Evolutionary conservation across 2,797 vertebrate genomes (phyloP).

Genomic region (Halcyon leucocephala): DNA sequence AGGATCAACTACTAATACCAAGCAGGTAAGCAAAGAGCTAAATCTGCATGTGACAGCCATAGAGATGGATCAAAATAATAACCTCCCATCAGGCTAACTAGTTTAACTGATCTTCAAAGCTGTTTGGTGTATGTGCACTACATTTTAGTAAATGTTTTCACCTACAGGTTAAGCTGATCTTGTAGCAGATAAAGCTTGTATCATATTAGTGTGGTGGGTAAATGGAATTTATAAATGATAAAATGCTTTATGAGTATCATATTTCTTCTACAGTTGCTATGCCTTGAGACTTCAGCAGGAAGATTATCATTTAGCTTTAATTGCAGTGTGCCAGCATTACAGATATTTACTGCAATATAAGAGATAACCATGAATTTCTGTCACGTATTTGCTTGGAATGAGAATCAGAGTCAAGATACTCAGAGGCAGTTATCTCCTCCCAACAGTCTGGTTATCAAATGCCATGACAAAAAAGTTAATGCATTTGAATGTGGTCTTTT

Average conservation of each 20-base stretch:
- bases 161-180: not conserved
- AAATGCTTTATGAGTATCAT: not conserved
- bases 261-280: not conserved
- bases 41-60: not conserved
- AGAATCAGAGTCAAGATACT: not conserved
- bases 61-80: not conserved
- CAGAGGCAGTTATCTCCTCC: not conserved
- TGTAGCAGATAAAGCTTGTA: not conserved
- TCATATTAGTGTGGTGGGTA: not conserved
- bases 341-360: not conserved
- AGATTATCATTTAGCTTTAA: not conserved
- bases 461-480: not conserved
- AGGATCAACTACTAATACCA: constrained; percentile 92
- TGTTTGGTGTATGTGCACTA: not conserved
- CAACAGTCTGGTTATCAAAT: not conserved
- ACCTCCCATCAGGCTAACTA: not conserved
- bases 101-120: not conserved
- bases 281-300: not conserved
- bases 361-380: not conserved
- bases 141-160: not conserved
- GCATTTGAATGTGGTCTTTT: not conserved
- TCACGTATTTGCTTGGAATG: not conserved
- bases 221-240: not conserved
- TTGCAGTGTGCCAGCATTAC: not conserved
- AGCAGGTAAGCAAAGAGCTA: constrained; percentile 85